These are phyloP conservation scores for Anas flavirostris DNA, from an alignment of 2,797 vertebrate genomes.

Conservation along the genomic window DNA sequence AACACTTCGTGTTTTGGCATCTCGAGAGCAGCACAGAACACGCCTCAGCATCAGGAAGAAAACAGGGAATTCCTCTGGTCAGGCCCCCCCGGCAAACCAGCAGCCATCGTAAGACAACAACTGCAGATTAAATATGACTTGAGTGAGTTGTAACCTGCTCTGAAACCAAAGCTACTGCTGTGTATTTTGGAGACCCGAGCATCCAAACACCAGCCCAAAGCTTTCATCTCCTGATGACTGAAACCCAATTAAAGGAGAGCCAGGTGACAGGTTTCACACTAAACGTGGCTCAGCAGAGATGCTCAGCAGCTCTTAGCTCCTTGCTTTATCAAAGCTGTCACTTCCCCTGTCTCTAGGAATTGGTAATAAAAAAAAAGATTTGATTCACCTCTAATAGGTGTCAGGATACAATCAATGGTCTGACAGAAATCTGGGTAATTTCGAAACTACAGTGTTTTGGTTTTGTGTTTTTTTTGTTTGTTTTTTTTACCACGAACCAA, in stretches of 20 bases:
- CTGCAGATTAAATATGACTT: neutral
- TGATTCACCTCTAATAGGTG: constrained; percentile 79
- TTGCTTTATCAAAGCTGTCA: constrained; percentile 83
- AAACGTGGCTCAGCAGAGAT: constrained; percentile 71
- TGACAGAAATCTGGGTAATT: constrained; percentile 75
- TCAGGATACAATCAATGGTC: constrained; percentile 83
- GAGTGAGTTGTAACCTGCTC: neutral
- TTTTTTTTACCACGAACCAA: constrained; percentile 4
- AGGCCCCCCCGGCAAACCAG: neutral
- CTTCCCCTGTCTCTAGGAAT: constrained; percentile 74
- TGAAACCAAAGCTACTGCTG: constrained; percentile 17
- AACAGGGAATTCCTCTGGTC: neutral
- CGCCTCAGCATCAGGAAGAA: neutral
- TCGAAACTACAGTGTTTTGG: neutral
- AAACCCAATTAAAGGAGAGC: constrained; percentile 84
- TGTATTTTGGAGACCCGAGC: neutral
- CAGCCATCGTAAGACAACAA: neutral
- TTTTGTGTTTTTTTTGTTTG: no score
- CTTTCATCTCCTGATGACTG: constrained; percentile 71
- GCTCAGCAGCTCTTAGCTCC: constrained; percentile 74
- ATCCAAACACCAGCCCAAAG: constrained; percentile 62
- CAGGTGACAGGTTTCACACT: constrained; percentile 80
- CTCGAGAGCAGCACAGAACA: neutral
- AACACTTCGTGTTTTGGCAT: neutral
- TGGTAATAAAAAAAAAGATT: constrained; percentile 78